Evolutionary conservation across 1,140 invertebrate genomes (phyloP), one percentile per base, ranked within the genome.

Genomic region (Lanistes nyassanus): DNA sequence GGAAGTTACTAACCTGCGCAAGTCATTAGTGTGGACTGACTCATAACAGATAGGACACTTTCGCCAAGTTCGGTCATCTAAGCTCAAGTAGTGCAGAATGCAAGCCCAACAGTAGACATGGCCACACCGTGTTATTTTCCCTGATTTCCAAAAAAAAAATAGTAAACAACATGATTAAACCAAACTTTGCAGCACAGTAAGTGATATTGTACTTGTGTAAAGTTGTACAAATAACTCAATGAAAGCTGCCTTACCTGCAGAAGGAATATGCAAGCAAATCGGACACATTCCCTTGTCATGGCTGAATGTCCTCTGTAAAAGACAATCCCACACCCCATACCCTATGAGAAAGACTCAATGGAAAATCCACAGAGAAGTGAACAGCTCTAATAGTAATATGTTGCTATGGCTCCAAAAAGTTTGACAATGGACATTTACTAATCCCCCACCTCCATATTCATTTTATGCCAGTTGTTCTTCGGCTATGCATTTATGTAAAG

Each of bases 31-130:
- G 77, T 86, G 76, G 13, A 89, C 77, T 13, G 79, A 60, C 58
- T 88, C 85, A 72, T 82, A 85, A 74, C 88, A 89, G 36, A 89
- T 87, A 29, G 88, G 88, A 79, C 88, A 89, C 76, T 85, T 86
- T 47, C 81, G 83, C 85, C 86, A 11, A 74, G 75, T 75, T 84
- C 83, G 60, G 82, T 97, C 95, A 60, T 93, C 94, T 3, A 97
- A 89, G 26, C 94, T 80, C 23, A 97, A 90, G 89, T 98, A 98
- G 88, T 98, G 97, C 31, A 99, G 91, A 82, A 98, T 93, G 86
- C 97, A 99, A 0, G 96, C 92, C 95, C 96, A 99, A 88, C 97
- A 99, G 86, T 95, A 98, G 75, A 97, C 93, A 88, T 99, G 97
- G 34, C 97, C 97, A 90, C 97, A 99, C 47, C 93, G 92, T 0